Evolutionary conservation across 2,113 vertebrate genomes (phyloP).

Genomic region (Bolborhynchus lineola): DNA sequence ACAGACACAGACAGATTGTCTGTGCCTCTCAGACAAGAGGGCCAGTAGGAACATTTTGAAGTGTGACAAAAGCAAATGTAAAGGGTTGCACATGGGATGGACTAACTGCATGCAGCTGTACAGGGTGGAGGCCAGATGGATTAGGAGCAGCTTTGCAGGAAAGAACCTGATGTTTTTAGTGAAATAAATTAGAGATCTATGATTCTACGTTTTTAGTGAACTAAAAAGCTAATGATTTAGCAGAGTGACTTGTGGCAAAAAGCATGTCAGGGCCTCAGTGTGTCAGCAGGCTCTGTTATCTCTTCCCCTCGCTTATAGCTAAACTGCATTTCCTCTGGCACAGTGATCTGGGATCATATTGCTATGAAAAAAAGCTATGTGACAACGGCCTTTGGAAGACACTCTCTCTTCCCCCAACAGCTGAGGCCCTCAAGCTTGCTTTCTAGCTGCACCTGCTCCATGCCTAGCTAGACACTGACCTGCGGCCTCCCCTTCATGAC

Average conservation of each 20-base stretch:
- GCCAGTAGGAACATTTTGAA: not conserved
- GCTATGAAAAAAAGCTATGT: not conserved
- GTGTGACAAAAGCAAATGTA: not conserved
- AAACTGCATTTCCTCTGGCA: not conserved
- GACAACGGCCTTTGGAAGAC: not conserved
- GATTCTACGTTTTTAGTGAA: not conserved
- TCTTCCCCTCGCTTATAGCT: not conserved
- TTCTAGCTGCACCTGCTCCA: not conserved
- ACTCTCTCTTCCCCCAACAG: not conserved
- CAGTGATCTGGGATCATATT: not conserved
- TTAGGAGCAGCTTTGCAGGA: not conserved
- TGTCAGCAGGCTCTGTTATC: not conserved
- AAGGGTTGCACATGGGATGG: not conserved
- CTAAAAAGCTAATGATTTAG: not conserved
- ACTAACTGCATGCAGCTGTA: not conserved
- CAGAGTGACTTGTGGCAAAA: not conserved
- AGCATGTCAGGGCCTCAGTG: not conserved
- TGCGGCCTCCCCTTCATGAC: not conserved
- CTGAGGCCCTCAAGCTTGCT: not conserved
- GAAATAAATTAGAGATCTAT: not conserved
- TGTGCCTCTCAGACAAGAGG: not conserved
- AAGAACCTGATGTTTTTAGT: not conserved
- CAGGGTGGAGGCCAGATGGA: not conserved
- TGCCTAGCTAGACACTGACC: not conserved
- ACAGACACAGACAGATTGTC: not conserved